phyloP scores from a whole-genome alignment of 2,113 vertebrate genomes.

The Argyrosomus japonicus region DNA sequence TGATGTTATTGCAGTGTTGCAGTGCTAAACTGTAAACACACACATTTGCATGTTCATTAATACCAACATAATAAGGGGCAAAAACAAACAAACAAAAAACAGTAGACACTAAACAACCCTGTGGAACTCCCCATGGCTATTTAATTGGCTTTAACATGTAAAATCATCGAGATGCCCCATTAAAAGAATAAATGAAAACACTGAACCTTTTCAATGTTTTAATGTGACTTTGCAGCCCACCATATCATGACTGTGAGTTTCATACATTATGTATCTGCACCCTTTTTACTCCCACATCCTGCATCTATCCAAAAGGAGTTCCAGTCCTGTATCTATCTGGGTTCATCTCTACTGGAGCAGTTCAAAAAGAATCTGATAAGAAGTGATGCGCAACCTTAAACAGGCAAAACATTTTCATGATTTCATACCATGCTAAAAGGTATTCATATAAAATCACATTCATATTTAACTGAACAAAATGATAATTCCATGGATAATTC shows the following conservation, averaged over 20 bases:
- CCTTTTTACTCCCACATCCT: not conserved
- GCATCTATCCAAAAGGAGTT: not conserved
- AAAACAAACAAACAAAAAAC: not conserved
- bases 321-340: not conserved
- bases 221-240: not conserved
- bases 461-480: not conserved
- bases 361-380: not conserved
- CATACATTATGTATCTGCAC: not conserved
- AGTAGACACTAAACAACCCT: not conserved
- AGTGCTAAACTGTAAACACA: not conserved
- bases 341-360: not conserved
- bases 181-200: not conserved
- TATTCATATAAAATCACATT: not conserved
- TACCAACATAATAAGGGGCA: not conserved
- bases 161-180: not conserved
- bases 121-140: not conserved
- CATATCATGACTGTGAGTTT: not conserved
- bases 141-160: not conserved
- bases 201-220: too few species aligned
- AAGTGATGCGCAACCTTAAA: not conserved
- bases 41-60: not conserved
- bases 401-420: not conserved
- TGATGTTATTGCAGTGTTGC: not conserved
- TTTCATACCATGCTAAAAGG: too few species aligned
- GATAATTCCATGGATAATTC: not conserved